Conservation (phyloP, 2,113 vertebrate species). For the Morone chrysops region DNA sequence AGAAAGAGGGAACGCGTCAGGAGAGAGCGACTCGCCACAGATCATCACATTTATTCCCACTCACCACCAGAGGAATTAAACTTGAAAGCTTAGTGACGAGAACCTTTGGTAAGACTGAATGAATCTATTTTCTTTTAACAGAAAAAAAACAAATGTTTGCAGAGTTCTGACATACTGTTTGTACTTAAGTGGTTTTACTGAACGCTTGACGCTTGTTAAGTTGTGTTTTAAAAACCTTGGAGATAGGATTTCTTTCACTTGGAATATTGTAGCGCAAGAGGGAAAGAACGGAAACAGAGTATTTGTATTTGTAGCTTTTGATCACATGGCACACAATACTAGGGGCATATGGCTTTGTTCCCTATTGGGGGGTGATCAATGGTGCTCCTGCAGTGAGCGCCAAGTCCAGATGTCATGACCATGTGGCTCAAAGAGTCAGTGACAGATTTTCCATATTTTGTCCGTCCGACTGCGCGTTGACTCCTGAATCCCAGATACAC, state of each 20-base stretch:
- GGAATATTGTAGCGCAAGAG: too few species aligned
- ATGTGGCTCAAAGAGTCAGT: conserved; percentile 56
- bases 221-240: neutral
- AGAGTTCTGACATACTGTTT: neutral
- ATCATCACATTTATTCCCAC: neutral
- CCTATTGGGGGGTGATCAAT: conserved; percentile 25
- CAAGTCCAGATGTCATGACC: conserved; percentile 68
- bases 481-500: neutral
- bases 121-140: neutral
- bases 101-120: conserved; percentile 69
- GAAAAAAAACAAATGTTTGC: too few species aligned
- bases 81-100: conserved; percentile 41
- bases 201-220: neutral
- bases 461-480: neutral
- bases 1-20: neutral
- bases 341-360: conserved; percentile 10
- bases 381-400: conserved; percentile 18
- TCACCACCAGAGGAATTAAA: conserved; percentile 60
- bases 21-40: neutral
- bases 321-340: neutral
- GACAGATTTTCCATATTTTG: conserved; percentile 49
- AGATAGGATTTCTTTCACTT: neutral
- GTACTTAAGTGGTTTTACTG: neutral
- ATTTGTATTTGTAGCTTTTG: neutral
- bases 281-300: neutral